Evolutionary conservation across 2,888 invertebrate genomes (phyloP).

Genomic region (Agonum fuliginosum): DNA sequence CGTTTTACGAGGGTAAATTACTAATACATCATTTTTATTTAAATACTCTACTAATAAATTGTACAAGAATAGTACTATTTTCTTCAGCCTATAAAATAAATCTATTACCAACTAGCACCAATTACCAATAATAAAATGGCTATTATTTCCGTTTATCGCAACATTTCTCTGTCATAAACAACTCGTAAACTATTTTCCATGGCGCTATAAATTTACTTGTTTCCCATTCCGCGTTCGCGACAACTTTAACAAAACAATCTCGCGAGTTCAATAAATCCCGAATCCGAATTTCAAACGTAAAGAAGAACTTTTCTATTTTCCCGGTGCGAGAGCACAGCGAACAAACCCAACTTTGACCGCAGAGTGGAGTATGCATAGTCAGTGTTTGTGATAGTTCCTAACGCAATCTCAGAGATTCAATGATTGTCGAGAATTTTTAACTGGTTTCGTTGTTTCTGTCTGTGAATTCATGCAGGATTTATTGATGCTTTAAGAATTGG

Average conservation of each 20-base stretch:
- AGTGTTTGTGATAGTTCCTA: background rate
- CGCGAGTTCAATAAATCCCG: conserved; percentile 24
- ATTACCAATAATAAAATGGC: background rate
- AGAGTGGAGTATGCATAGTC: background rate
- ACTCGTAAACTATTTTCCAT: conserved; percentile 19
- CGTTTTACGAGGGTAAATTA: no score
- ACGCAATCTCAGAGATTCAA: background rate
- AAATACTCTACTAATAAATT: no score
- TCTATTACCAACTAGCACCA: background rate
- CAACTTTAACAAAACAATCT: conserved; percentile 52
- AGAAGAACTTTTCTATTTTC: conserved; percentile 28
- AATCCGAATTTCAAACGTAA: conserved; percentile 21
- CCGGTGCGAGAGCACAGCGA: no score
- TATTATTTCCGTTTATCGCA: background rate
- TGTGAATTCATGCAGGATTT: no score
- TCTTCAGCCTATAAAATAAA: background rate
- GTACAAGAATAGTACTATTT: background rate
- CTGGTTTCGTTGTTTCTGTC: background rate
- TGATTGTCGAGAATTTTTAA: background rate
- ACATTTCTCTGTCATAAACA: conserved; percentile 11
- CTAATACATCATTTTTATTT: no score
- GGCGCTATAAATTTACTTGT: conserved; percentile 27
- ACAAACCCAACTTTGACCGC: no score
- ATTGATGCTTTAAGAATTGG: no score
- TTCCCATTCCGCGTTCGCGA: conserved; percentile 21